Evolutionary conservation across 64 coral and sea anemone genomes (phyloP), one percentile per base, ranked within the genome.

Genomic region (Dendronephthya gigantea): DNA sequence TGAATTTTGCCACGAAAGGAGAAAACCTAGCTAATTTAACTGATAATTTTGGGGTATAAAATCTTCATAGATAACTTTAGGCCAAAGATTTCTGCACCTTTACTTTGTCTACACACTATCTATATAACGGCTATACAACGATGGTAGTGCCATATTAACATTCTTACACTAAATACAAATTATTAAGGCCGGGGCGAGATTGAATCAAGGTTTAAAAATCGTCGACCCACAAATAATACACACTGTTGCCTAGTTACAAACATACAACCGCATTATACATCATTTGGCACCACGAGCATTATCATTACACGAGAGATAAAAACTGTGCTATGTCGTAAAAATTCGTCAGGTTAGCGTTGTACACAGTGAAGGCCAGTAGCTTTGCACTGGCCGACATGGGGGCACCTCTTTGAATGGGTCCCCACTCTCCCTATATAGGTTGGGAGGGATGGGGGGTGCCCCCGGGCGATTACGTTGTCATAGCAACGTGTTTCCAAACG

Each of bases 241-340:
- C 25, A 27, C 55, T 45, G 41, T 45, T 11, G 41, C 11, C 41
- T 62, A 62, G 25, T 19, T n/a, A 62, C 55, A 62, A 62, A 62
- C 55, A 62, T 62, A 62, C 55, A 62, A 62, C 55, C 55, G 25
- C 55, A 62, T 6, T n/a, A 62, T 62, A 62, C 28, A 79, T 34
- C 34, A 0, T 36, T 36, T 0, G 30, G 1, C 3, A 36, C 34
- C 36, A 36, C 36, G 37, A 12, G 15, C 6, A 36, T 79, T 15
- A 39, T 34, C 6, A 30, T 22, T 2, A 36, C 36, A 39, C 72
- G 72, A 7, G 72, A 7, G 22, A 79, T 79, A 79, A 79, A 79
- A 79, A 79, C 72, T 79, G 36, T 79, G 72, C 72, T 29, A 79
- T 79, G 72, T 15, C 32, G 29, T 79, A 79, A 79, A 79, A 79